Evolutionary conservation across 2,888 invertebrate species (phyloP), one percentile per base, ranked within the genome.

Genomic region (Calliscelio sp.): DNA sequence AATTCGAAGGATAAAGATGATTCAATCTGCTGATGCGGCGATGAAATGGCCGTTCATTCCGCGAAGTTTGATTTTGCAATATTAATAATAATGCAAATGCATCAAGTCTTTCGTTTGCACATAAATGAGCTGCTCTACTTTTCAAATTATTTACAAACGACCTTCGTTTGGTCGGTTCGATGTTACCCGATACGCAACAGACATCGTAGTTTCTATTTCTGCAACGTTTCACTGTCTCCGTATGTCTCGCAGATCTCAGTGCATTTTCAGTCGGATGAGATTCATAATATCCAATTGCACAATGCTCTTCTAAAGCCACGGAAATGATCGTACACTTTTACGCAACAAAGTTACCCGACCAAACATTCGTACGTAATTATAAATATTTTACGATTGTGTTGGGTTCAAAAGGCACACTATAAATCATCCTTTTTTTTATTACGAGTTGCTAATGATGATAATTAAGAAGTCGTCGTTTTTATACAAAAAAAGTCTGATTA

Each of bases 61-160:
- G 10, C 28, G 55, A 55, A 46, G 65, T 32, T 51, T 70, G 24
- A 32, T 78, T 68, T 74, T 61, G 81, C 61, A 74, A 81, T 18
- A 44, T 57, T 49, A 61, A 74, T 71, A 74, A 57, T 44, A 57
- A 71, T 70, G 65, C 71, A 71, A 65, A 71, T 65, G 66, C 74
- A 81, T 74, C 66, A 44, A 46, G 74, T 74, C 57, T 80, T 80
- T 79, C 53, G 78, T 57, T 68, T 68, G 66, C 74, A 81, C 73
- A 74, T 81, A 68, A 81, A 74, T 68, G 61, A 68, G 61, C 18
- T 74, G 81, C 68, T 81, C 81, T 61, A 81, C 81, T 81, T 81
- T 81, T 81, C 24, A 53, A 80, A 73, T 66, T 70, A 70, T 70
- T 78, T 70, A 61, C 53, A 44, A 61, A 51, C 68, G 74, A 74